Evolutionary conservation across 2,888 invertebrate genomes (phyloP), one percentile per base, ranked within the genome.

Genomic region (Drosophila mulleri): DNA sequence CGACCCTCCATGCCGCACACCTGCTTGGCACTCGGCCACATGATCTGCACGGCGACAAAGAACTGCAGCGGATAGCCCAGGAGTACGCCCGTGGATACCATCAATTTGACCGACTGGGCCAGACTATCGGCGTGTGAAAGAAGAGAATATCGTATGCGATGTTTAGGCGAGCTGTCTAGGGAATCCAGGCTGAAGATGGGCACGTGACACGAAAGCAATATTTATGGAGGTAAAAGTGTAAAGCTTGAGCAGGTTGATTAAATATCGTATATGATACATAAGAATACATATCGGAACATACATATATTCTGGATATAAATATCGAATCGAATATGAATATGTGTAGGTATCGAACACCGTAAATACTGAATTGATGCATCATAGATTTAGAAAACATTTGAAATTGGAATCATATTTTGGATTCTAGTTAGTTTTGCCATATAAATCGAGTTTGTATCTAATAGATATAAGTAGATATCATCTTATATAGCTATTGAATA

Each of bases 31-130:
- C 93, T 92, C 0, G 98, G 98, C 96, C 97, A 98, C 84, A 98
- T 96, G 68, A 99, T 97, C 64, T 96, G 96, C 50, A 98, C 95
- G 0, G 99, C 98, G 45, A 99, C 98, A 93, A 98, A 99, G 92
- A 99, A 97, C 94, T 99, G 99, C 23, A 99, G 94, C 0, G 98
- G 96, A 93, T 98, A 99, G 0, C 98, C 96, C 75, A 98, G 94
- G 78, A 98, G 94, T 70, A 99, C 97, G 14, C 97, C 97, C 44
- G 96, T 80, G 0, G 97, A 96, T 88, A 98, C 98, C 88, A 97
- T 94, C n/a, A 96, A 91, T 91, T 97, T 96, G 23, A 98, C 97
- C 61, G 95, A 94, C 93, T 97, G 96, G 53, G 97, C 97, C 72
- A 98, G 93, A 78, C 97, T 98, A 93, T 11, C 14, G 1, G 56